Percentiles rank a stretch among this genome's conserved stretches.
These are phyloP conservation scores for Pelecanus crispus DNA, from an alignment of 2,113 vertebrate genomes.

Conservation along the genomic window DNA sequence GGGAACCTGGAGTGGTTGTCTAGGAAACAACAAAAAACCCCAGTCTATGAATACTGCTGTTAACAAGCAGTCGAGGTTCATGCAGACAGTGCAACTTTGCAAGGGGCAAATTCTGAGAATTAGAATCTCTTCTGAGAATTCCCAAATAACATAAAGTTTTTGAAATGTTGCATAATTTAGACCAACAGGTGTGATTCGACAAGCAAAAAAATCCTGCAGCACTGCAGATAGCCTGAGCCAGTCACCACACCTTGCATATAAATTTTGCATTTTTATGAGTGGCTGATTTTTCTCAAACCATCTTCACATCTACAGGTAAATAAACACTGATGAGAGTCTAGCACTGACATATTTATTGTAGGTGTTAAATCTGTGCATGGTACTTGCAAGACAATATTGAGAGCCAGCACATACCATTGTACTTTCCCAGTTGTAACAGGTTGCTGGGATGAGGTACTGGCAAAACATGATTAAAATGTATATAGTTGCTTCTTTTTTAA, in stretches of 20 bases:
- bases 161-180: neutral
- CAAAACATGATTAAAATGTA: neutral
- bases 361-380: neutral
- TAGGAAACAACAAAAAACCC: slow-evolving; percentile 11
- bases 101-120: neutral
- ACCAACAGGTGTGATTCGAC: neutral
- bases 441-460: neutral
- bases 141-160: neutral
- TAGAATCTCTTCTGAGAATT: neutral
- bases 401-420: neutral
- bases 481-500: neutral
- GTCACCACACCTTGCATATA: neutral
- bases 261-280: neutral
- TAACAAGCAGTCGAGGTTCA: slow-evolving; percentile 29
- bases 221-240: neutral
- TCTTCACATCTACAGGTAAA: neutral
- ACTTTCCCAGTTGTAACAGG: neutral
- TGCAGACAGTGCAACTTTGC: neutral
- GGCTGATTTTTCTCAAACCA: neutral
- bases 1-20: slow-evolving; percentile 43
- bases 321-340: neutral
- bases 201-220: neutral
- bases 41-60: neutral
- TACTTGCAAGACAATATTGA: neutral
- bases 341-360: neutral